Base-by-base conservation (phyloP, 2,113 vertebrate species). In the Gnathonemus echidnorhynchus region DNA sequence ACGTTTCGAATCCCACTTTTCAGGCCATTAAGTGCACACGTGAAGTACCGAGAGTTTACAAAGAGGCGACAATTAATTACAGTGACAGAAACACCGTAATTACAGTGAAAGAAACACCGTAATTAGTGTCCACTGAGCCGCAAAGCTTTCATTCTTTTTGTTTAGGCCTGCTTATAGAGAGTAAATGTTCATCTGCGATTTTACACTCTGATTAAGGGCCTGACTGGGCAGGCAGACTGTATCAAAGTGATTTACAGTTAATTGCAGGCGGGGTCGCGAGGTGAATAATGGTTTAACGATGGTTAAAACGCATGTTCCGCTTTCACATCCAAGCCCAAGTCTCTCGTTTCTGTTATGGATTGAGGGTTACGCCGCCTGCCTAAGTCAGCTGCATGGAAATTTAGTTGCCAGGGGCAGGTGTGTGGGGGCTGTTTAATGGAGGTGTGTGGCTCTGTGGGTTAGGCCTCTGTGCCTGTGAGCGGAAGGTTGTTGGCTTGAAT, bases 201-300 rank as follows among this genome's bases (percentile, higher is more conserved):
- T 85, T 42, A 85, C 49, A 45, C 50, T 21, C 66, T 84, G 89
- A 58, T 89, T 53, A 89, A 52, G 17, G 49, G 31, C n/a, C 49
- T 88, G 87, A 88, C 50, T 88, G 48, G 70, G 88, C 70, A 39
- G 70, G 21, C 88, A 39, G 42, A 80, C 10, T 80, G 70, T 39
- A 89, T 89, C 58, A 42, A 58, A 58, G 27, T 77, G 42, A 70
- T 89, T 89, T 46, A 77, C 17, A 77, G 70, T 80, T 80, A 80
- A 80, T 53, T 21, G 66, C 88, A 42, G 62, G 46, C 17, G 46
- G n/a, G 58, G 62, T 88, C 62, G 2, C n/a, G 10, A 46, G 56
- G 87, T 66, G 87, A 88, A 66, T 88, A 88, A 88, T 15, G 87
- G 87, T 42, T 88, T 88, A 88, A 24, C 39, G 56, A 24, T 56